Conservation (phyloP, 2,888 invertebrate species). For the Scelioninae gen. 2 region DNA sequence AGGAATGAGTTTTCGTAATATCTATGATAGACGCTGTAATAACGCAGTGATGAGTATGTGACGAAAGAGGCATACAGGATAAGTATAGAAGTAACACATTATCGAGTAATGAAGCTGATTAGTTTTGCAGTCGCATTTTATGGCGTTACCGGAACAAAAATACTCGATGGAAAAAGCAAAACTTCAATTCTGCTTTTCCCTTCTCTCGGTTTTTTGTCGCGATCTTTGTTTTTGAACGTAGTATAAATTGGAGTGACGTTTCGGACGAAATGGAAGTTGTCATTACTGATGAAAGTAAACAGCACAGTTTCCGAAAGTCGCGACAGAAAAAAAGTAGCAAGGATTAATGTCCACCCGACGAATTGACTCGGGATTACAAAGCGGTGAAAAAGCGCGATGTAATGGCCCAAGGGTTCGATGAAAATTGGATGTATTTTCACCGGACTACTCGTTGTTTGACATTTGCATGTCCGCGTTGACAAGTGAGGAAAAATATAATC, state of each 20-base stretch:
- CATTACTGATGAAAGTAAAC: conserved; percentile 47
- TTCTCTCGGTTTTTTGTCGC: background rate
- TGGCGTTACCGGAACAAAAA: conserved; percentile 35
- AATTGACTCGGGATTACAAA: conserved; percentile 35
- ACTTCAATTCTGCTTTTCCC: background rate
- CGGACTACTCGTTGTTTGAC: too few species aligned
- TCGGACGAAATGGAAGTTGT: conserved; percentile 38
- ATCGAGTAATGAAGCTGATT: conserved; percentile 63
- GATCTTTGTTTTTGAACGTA: conserved; percentile 23
- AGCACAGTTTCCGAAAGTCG: conserved; percentile 28
- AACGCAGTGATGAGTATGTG: too few species aligned
- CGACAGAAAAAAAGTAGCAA: conserved; percentile 25
- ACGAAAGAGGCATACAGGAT: too few species aligned
- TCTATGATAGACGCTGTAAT: too few species aligned
- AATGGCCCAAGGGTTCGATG: conserved; percentile 25
- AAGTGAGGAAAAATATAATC: too few species aligned
- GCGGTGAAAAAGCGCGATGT: conserved; percentile 23
- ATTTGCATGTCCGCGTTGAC: too few species aligned
- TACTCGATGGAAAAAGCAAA: conserved; percentile 7
- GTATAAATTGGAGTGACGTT: conserved; percentile 39
- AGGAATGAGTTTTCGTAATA: too few species aligned
- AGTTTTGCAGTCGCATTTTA: conserved; percentile 64
- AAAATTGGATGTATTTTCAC: conserved; percentile 24
- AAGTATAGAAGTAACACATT: too few species aligned
- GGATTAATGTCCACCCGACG: conserved; percentile 26